Evolutionary conservation across 92 coral and sea anemone species (phyloP).

Genomic region (Phenganax stokvisi): DNA sequence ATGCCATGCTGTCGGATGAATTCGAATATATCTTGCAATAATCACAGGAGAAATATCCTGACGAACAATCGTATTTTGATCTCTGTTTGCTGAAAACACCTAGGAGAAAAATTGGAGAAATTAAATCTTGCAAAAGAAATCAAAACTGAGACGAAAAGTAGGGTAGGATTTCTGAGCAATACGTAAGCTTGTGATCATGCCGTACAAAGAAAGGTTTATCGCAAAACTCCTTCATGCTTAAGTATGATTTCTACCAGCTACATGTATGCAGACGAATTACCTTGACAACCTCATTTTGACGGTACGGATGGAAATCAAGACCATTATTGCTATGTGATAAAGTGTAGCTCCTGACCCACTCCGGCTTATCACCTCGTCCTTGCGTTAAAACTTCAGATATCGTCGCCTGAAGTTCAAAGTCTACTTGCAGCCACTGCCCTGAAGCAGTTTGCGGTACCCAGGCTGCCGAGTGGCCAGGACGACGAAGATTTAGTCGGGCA

Average conservation of each 20-base stretch:
- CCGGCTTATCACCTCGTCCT: constrained; percentile 3
- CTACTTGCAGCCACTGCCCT: constrained; percentile 4
- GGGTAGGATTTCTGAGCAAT: neutral
- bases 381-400: constrained; percentile 9
- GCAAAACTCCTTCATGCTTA: neutral
- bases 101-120: neutral
- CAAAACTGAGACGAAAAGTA: neutral
- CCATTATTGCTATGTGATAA: neutral
- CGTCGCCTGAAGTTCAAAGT: constrained; percentile 6
- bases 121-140: neutral
- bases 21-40: constrained; percentile 21
- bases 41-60: constrained; percentile 31
- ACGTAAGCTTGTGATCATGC: neutral
- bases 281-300: constrained; percentile 11
- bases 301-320: constrained; percentile 14
- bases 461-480: neutral
- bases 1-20: constrained; percentile 30
- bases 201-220: neutral
- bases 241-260: neutral
- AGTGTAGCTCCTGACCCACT: constrained; percentile 1
- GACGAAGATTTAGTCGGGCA: constrained; percentile 9
- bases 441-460: neutral
- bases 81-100: constrained; percentile 17
- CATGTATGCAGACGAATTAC: neutral
- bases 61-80: constrained; percentile 27